These are phyloP conservation scores for Anagyrus pseudococci DNA, from an alignment of 2,888 invertebrate species.

Conservation along the genomic window DNA sequence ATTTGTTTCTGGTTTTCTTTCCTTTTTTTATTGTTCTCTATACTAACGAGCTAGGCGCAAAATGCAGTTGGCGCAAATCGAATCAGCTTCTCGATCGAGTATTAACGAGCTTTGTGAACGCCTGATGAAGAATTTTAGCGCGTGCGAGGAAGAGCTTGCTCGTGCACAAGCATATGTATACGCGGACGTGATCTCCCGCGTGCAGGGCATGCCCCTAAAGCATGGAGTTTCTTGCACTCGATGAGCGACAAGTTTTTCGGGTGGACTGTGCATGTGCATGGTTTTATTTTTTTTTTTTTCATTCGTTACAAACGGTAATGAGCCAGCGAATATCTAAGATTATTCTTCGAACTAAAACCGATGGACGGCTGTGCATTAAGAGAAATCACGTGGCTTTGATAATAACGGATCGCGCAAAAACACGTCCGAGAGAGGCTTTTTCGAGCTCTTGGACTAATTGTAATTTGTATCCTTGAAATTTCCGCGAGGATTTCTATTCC, in stretches of 20 bases:
- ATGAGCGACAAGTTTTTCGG: constrained; percentile 7
- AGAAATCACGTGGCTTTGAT: not conserved
- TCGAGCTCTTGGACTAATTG: not conserved
- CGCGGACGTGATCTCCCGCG: no score
- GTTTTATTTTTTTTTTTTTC: not conserved
- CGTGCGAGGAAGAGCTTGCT: no score
- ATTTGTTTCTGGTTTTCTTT: constrained; percentile 1
- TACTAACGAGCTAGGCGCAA: not conserved
- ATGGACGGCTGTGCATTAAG: not conserved
- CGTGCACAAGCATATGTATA: no score
- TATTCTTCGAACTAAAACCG: not conserved
- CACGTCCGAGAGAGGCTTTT: not conserved
- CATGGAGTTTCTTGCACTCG: constrained; percentile 33
- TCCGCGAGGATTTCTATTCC: not conserved
- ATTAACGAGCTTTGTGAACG: not conserved
- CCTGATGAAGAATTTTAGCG: not conserved
- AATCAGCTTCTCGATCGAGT: constrained; percentile 3
- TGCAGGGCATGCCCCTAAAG: constrained; percentile 35
- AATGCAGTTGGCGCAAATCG: not conserved
- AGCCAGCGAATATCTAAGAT: not conserved
- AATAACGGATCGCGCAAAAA: not conserved
- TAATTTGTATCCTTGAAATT: not conserved
- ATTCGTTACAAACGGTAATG: not conserved
- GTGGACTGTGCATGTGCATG: constrained; percentile 36
- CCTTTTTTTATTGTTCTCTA: not conserved